Evolutionary conservation across 2,888 invertebrate genomes (phyloP).

Genomic region (Pseudococcus viburni): DNA sequence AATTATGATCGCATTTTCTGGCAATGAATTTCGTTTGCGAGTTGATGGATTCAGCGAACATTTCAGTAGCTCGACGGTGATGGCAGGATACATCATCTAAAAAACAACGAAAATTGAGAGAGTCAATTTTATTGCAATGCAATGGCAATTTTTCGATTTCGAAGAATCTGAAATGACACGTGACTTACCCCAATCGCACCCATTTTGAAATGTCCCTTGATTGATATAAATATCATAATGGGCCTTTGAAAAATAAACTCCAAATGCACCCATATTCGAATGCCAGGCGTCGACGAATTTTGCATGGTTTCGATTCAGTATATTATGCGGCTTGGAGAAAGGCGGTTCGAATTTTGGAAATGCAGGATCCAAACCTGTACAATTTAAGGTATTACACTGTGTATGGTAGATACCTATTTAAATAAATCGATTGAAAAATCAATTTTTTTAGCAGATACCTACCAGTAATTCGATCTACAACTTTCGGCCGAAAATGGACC

Average conservation of each 20-base stretch:
- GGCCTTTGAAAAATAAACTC: slow-evolving; percentile 69
- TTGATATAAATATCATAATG: slow-evolving; percentile 71
- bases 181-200: slow-evolving; percentile 71
- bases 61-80: not conserved
- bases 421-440: not conserved
- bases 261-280: slow-evolving; percentile 68
- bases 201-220: slow-evolving; percentile 74
- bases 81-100: not conserved
- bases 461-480: not conserved
- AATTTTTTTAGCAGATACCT: not conserved
- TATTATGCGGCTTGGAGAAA: slow-evolving; percentile 66
- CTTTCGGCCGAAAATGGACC: not conserved
- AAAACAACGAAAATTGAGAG: not conserved
- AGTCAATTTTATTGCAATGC: no score
- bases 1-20: not conserved
- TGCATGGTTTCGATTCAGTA: slow-evolving; percentile 69
- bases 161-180: no score
- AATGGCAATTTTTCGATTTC: no score
- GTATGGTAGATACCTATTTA: not conserved
- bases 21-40: not conserved
- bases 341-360: slow-evolving; percentile 69
- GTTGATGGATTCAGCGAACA: slow-evolving; percentile 9
- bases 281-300: slow-evolving; percentile 70
- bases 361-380: slow-evolving; percentile 70
- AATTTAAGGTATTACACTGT: not conserved